Base-by-base conservation (phyloP, 2,113 vertebrate species). In the Mugil cephalus region DNA sequence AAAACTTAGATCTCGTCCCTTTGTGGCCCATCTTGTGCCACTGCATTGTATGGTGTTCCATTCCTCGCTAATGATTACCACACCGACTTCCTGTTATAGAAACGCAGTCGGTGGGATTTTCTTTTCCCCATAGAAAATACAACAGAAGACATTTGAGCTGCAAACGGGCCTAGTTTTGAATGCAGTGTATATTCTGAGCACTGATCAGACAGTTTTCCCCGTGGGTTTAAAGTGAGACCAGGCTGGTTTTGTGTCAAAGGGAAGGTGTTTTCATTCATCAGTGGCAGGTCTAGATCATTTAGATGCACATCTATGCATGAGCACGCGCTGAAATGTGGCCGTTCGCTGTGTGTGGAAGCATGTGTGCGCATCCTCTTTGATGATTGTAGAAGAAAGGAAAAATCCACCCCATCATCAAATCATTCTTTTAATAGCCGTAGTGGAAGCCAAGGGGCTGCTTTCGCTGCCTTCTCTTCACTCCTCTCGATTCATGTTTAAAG, bases 1-100 rank as follows among this genome's bases (percentile, higher is more conserved):
- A 89, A 91, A 92, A 86, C 77, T 38, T 87, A 87, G 87, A 90
- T 64, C 79, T 59, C 60, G 43, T 79, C 79, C 24, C 5, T 88
- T 89, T 89, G 78, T 87, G 69, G 55, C 59, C 24, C 34, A 12
- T 66, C 11, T 12, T 36, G 39, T 60, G 62, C 10, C n/a, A 24
- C 45, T 35, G 24, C 69, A 56, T 77, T 87, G 79, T 66, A 8
- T 66, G 65, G 42, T 50, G 50, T 91, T 80, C 90, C 59, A 63
- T 66, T 77, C 75, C 81, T 53, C 30, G 66, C 56, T 69, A 87
- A 81, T 68, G 64, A 82, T 82, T 67, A 53, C 69, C 78, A 77
- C 77, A 78, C 73, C 79, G 58, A 73, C 75, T 77, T 87, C 60
- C 66, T 77, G 61, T 79, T 78, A 55, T 67, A 66, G 61, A 52